Percentiles rank a stretch among this genome's conserved stretches.
phyloP scores from a whole-genome alignment of 2,797 vertebrate species.

The Numenius phaeopus region DNA sequence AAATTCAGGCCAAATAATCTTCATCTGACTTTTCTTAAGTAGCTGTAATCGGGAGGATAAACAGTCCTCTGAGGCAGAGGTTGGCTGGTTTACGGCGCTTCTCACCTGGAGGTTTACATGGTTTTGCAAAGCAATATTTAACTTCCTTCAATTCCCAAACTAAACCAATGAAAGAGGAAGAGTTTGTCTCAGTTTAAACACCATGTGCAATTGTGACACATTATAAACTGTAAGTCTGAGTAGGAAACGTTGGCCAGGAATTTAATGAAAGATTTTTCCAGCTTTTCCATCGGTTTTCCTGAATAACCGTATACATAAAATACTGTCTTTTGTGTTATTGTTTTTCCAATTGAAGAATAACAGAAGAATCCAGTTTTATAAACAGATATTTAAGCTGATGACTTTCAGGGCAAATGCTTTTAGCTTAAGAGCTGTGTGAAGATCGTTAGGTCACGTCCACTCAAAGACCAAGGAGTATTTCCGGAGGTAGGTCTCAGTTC shows the following conservation, averaged over 20 bases:
- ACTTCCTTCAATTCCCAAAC: not conserved
- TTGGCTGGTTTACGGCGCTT: not conserved
- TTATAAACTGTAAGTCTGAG: not conserved
- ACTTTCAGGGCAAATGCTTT: not conserved
- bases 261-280: not conserved
- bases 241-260: not conserved
- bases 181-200: not conserved
- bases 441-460: accelerated
- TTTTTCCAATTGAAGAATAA: not conserved
- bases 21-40: not conserved
- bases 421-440: not conserved
- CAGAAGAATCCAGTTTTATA: not conserved
- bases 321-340: not conserved
- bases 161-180: not conserved
- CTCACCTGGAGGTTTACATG: not conserved
- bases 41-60: not conserved
- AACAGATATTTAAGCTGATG: not conserved
- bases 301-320: not conserved
- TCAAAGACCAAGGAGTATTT: not conserved
- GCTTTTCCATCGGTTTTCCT: not conserved
- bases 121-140: not conserved
- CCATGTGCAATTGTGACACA: not conserved
- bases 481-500: conserved; percentile 8
- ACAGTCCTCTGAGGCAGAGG: not conserved
- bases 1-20: not conserved